phyloP scores from a whole-genome alignment of 1,140 invertebrate species.

The Oryzaephilus surinamensis region DNA sequence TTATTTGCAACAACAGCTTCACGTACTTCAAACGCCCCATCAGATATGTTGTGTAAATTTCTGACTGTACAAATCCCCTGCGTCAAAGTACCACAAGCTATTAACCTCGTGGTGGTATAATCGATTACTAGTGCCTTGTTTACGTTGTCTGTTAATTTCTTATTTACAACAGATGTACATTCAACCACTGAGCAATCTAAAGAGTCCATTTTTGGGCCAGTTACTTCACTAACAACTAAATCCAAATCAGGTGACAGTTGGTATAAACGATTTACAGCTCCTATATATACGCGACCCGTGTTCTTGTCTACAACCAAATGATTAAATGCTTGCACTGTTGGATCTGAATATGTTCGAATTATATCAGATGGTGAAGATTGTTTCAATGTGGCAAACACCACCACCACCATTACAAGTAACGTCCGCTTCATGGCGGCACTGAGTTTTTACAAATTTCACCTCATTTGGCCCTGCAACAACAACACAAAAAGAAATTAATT shows the following conservation, averaged over 20 bases:
- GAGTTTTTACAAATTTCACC: constrained; percentile 17
- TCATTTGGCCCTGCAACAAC: constrained; percentile 22
- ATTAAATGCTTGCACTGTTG: constrained; percentile 55
- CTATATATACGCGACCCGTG: constrained; percentile 80
- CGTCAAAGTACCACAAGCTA: constrained; percentile 85
- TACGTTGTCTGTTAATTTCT: constrained; percentile 74
- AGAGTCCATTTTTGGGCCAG: constrained; percentile 84
- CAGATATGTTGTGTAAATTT: constrained; percentile 79
- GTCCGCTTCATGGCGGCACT: constrained; percentile 30
- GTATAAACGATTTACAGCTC: constrained; percentile 87
- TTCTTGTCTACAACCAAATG: constrained; percentile 87
- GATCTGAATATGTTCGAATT: constrained; percentile 52
- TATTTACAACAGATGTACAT: constrained; percentile 56
- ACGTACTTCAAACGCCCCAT: constrained; percentile 61
- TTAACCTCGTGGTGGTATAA: constrained; percentile 78
- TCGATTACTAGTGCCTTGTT: constrained; percentile 96
- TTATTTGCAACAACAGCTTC: constrained; percentile 94
- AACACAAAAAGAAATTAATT: no score
- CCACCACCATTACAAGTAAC: constrained; percentile 22
- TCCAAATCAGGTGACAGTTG: constrained; percentile 81
- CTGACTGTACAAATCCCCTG: constrained; percentile 85
- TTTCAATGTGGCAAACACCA: constrained; percentile 19
- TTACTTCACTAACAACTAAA: constrained; percentile 63
- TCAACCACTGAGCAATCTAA: constrained; percentile 79
- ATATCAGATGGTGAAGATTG: constrained; percentile 50